A percentile compares a stretch with the other conserved stretches of the same genome.
Conservation (phyloP, 2,113 vertebrate genomes). For the Petrocephalus microphthalmus region DNA sequence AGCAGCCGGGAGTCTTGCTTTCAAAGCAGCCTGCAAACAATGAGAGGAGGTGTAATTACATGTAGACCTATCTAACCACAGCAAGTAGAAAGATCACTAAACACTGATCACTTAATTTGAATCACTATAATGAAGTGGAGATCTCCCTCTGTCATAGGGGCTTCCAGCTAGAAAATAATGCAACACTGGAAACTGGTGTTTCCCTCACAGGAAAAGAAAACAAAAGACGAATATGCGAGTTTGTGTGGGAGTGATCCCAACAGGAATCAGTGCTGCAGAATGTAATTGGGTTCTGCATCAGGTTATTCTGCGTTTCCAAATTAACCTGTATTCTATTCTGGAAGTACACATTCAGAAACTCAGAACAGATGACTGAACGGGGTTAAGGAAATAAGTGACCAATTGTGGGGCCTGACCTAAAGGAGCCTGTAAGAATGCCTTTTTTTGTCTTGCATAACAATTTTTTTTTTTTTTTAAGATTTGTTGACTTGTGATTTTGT, state of each 20-base stretch:
- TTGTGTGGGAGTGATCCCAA: not conserved
- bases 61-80: not conserved
- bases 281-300: not conserved
- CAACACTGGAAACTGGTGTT: not conserved
- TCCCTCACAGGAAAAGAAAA: not conserved
- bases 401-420: not conserved
- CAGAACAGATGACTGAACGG: not conserved
- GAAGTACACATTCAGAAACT: not conserved
- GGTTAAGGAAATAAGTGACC: not conserved
- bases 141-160: not conserved
- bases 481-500: not conserved
- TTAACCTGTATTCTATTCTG: not conserved
- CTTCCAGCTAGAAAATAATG: not conserved
- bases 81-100: not conserved
- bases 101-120: not conserved
- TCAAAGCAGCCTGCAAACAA: not conserved
- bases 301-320: not conserved
- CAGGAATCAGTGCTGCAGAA: not conserved
- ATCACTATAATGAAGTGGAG: not conserved
- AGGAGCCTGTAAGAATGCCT: not conserved
- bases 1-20: not conserved
- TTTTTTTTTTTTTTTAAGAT: not conserved
- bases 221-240: not conserved
- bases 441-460: not conserved
- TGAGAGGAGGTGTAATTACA: not conserved